phyloP scores from a whole-genome alignment of 2,888 invertebrate genomes.

The Aphidius colemani region DNA sequence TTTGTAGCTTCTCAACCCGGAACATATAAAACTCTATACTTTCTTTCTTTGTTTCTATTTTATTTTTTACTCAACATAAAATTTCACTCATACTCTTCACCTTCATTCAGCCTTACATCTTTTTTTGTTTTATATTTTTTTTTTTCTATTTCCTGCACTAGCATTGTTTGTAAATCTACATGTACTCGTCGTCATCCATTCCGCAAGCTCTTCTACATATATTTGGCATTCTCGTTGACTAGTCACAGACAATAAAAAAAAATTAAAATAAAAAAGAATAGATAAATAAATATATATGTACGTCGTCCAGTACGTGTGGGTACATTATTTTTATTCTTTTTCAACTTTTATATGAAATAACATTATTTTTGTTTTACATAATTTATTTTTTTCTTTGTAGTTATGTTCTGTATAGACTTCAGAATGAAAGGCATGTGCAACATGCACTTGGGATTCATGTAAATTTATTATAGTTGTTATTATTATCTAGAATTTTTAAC shows the following conservation, averaged over 20 bases:
- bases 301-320: too few species aligned
- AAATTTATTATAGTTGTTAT: too few species aligned
- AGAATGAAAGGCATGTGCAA: too few species aligned
- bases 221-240: not conserved
- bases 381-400: too few species aligned
- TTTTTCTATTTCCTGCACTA: not conserved
- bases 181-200: not conserved
- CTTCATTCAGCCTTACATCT: slow-evolving; percentile 4
- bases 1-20: too few species aligned
- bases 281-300: too few species aligned
- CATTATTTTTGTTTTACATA: too few species aligned
- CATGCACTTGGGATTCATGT: too few species aligned
- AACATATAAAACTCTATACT: not conserved
- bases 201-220: not conserved
- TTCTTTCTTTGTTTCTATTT: slow-evolving; percentile 19
- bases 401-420: too few species aligned
- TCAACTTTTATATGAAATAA: too few species aligned
- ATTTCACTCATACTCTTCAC: slow-evolving; percentile 23
- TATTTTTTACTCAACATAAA: slow-evolving; percentile 11
- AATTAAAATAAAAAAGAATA: not conserved
- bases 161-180: not conserved
- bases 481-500: too few species aligned
- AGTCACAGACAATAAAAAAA: not conserved
- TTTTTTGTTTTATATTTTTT: slow-evolving; percentile 2
- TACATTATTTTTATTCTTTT: too few species aligned